Evolutionary conservation across 2,888 invertebrate genomes (phyloP).

Genomic region (Chalcosyrphus nemorum): DNA sequence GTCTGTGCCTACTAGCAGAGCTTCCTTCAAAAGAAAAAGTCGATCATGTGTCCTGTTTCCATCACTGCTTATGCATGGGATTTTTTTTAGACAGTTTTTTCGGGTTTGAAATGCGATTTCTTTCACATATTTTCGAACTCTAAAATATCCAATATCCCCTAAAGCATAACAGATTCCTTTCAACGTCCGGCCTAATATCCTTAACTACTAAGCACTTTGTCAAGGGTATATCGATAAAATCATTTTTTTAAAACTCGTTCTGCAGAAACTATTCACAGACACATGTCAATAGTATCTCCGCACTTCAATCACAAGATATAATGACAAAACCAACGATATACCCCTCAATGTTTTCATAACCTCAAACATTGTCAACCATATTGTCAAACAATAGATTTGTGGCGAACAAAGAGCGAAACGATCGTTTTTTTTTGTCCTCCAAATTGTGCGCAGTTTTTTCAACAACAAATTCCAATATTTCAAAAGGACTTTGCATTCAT

Average conservation of each 20-base stretch:
- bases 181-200: too few relatives aligned
- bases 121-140: too few relatives aligned
- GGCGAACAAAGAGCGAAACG: conserved; percentile 52
- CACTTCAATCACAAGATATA: conserved; percentile 23
- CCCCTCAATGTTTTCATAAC: conserved; percentile 61
- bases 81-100: too few relatives aligned
- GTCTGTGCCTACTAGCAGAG: too few relatives aligned
- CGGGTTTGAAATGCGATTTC: too few relatives aligned
- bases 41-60: too few relatives aligned
- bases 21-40: too few relatives aligned
- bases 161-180: too few relatives aligned
- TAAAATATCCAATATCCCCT: too few relatives aligned
- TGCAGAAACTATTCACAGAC: not conserved
- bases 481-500: conserved; percentile 47
- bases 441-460: conserved; percentile 24
- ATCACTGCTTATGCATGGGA: too few relatives aligned
- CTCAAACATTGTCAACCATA: conserved; percentile 69
- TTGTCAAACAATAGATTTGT: conserved; percentile 61
- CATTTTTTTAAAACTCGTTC: not conserved
- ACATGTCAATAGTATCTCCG: conserved; percentile 42
- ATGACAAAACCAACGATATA: conserved; percentile 26
- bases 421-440: conserved; percentile 33
- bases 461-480: conserved; percentile 34
- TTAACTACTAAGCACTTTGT: too few relatives aligned
- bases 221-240: not conserved